phyloP scores from a whole-genome alignment of 2,888 invertebrate genomes.

The Caenorhabditis sp. region DNA sequence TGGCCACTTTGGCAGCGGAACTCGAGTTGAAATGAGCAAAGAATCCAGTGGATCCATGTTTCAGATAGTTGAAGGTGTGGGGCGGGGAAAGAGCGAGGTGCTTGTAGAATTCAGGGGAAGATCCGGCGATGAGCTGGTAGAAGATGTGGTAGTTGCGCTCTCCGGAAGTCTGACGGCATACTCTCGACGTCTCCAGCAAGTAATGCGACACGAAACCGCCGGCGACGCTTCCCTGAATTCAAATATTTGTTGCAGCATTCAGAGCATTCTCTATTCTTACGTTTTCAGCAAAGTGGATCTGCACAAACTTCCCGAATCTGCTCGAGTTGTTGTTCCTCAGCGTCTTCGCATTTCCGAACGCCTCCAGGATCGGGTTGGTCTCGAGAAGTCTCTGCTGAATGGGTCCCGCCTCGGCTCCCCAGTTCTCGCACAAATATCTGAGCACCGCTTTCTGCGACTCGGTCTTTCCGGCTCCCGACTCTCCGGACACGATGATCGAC shows the following conservation, averaged over 20 bases:
- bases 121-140: constrained; percentile 94
- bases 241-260: not conserved
- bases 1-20: not conserved
- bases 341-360: constrained; percentile 85
- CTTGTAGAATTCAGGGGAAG: constrained; percentile 87
- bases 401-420: constrained; percentile 90
- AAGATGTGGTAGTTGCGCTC: constrained; percentile 98
- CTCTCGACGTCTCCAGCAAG: constrained; percentile 91
- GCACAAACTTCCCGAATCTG: constrained; percentile 98
- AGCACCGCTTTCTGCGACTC: constrained; percentile 98
- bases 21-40: constrained; percentile 49
- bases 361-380: constrained; percentile 79
- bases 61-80: constrained; percentile 82
- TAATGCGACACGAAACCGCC: constrained; percentile 99
- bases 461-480: constrained; percentile 91
- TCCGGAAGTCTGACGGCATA: constrained; percentile 89
- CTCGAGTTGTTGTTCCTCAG: constrained; percentile 98
- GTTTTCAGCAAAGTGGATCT: constrained; percentile 94
- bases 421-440: constrained; percentile 89
- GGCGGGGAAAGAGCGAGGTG: constrained; percentile 82
- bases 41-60: constrained; percentile 66
- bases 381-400: constrained; percentile 96
- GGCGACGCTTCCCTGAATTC: constrained; percentile 85
- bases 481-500: constrained; percentile 94
- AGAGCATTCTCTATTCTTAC: constrained; percentile 72